phyloP scores from a whole-genome alignment of 2,113 vertebrate genomes.

The Chaetops frenatus region DNA sequence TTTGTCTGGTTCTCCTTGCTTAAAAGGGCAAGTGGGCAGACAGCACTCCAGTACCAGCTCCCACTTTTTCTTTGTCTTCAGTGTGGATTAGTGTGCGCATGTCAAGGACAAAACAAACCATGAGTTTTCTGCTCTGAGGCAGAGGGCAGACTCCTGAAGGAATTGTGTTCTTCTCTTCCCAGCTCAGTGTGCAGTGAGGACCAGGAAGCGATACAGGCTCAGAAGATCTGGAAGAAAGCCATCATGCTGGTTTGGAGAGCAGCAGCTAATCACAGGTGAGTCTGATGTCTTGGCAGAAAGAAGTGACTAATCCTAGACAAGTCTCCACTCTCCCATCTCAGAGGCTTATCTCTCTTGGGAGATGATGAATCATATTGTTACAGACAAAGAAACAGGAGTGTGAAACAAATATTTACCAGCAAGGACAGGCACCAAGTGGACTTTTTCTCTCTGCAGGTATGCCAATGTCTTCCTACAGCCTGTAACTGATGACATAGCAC shows the following conservation, averaged over 20 bases:
- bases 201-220: conserved; percentile 97
- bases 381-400: neutral
- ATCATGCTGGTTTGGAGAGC: conserved; percentile 99
- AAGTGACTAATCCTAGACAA: neutral
- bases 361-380: neutral
- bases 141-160: neutral
- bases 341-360: neutral
- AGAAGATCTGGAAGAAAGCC: conserved; percentile 99
- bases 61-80: neutral
- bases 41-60: neutral
- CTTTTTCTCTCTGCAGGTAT: conserved; percentile 76
- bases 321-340: neutral
- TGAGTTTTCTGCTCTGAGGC: neutral
- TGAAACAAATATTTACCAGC: neutral
- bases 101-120: neutral
- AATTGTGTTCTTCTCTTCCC: neutral
- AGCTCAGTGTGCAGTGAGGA: conserved; percentile 98
- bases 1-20: neutral
- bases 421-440: neutral
- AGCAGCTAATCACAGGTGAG: conserved; percentile 96
- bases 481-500: conserved; percentile 97
- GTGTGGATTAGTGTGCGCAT: neutral
- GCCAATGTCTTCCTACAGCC: conserved; percentile 98
- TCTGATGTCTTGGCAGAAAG: conserved; percentile 4
- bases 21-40: neutral